A percentile compares a stretch with the other conserved stretches of the same genome.
Evolutionary conservation across 1,140 invertebrate genomes (phyloP).

Genomic region (Ylistrum balloti): DNA sequence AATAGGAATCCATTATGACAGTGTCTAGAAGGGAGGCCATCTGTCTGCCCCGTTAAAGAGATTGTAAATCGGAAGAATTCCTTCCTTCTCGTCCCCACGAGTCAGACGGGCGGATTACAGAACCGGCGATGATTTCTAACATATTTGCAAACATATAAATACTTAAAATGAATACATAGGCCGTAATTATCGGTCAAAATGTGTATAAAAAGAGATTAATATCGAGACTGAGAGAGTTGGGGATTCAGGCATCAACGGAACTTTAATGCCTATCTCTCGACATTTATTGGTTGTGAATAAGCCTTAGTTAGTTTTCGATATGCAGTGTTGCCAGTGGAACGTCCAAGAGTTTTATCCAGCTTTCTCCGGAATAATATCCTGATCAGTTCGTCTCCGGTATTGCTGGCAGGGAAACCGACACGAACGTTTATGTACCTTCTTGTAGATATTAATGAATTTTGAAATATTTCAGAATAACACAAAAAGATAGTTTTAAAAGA

Average conservation of each 20-base stretch:
- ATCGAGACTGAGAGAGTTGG: background rate
- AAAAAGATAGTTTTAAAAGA: too few relatives aligned
- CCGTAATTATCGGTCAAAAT: background rate
- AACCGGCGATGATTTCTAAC: background rate
- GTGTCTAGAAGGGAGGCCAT: background rate
- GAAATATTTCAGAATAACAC: too few relatives aligned
- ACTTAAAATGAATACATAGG: slow-evolving; percentile 12
- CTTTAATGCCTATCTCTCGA: background rate
- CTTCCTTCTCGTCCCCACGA: background rate
- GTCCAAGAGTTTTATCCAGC: background rate
- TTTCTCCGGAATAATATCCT: background rate
- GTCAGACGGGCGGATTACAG: background rate
- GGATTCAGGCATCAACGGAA: background rate
- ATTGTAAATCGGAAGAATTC: background rate
- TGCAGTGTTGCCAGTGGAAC: background rate
- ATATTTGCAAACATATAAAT: slow-evolving; percentile 14
- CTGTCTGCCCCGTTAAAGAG: background rate
- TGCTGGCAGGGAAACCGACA: too few relatives aligned
- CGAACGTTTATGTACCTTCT: too few relatives aligned
- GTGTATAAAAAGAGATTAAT: background rate
- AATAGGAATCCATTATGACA: slow-evolving; percentile 1
- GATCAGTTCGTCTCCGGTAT: background rate
- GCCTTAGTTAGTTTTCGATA: too few relatives aligned
- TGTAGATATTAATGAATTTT: too few relatives aligned
- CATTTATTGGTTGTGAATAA: background rate